phyloP scores from a whole-genome alignment of 2,888 invertebrate species.

The Diplolepis rosae region DNA sequence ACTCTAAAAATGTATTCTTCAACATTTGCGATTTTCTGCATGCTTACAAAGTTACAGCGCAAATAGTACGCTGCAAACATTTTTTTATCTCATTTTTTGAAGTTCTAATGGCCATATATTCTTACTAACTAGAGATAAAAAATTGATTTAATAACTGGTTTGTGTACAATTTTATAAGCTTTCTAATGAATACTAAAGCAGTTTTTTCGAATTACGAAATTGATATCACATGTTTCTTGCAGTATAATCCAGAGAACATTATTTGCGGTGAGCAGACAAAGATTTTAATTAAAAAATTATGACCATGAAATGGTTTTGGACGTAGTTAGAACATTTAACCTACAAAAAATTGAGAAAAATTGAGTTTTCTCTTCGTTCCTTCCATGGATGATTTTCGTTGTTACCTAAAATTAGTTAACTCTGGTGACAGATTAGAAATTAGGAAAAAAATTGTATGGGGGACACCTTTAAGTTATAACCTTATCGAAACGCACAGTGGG shows the following conservation, averaged over 20 bases:
- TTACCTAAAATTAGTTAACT: too few relatives aligned
- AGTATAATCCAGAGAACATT: slow-evolving; percentile 5
- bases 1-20: background rate
- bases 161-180: background rate
- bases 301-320: slow-evolving; percentile 6
- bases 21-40: background rate
- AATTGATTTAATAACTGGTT: background rate
- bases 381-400: too few relatives aligned
- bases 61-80: slow-evolving; percentile 1
- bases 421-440: too few relatives aligned
- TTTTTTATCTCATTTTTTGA: background rate
- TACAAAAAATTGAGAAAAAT: background rate
- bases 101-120: slow-evolving; percentile 2
- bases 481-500: too few relatives aligned
- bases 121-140: background rate
- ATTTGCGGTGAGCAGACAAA: slow-evolving; percentile 1
- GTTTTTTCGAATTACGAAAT: slow-evolving; percentile 2
- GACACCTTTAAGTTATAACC: too few relatives aligned
- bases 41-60: slow-evolving; percentile 3
- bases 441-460: too few relatives aligned
- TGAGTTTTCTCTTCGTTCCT: background rate
- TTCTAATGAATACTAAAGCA: background rate
- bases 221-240: background rate
- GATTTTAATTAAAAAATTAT: background rate
- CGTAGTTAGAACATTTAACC: background rate